phyloP scores from a whole-genome alignment of 2,113 vertebrate species.

The Calyptomena viridis region DNA sequence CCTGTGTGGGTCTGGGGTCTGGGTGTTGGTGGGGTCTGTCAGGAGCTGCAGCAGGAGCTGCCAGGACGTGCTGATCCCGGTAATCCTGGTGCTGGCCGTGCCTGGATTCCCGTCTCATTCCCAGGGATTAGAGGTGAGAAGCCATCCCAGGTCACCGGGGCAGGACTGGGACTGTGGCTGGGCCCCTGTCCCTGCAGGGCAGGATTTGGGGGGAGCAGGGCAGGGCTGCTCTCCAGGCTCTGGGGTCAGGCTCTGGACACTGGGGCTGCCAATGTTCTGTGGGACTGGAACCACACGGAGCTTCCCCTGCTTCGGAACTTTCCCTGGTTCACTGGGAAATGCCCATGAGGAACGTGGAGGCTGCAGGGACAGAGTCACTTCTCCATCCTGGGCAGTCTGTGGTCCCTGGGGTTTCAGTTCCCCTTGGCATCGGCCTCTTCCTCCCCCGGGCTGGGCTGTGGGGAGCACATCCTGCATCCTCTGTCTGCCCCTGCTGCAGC shows the following conservation, averaged over 20 bases:
- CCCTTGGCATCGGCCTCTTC: neutral
- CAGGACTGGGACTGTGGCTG: neutral
- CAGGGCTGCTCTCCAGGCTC: neutral
- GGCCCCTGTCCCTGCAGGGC: accelerated
- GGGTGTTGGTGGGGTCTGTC: accelerated
- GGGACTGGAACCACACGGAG: neutral
- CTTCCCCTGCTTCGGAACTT: neutral
- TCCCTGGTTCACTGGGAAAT: accelerated
- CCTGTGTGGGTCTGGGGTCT: neutral
- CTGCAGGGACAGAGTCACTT: neutral
- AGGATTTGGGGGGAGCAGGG: neutral
- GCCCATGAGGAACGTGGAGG: accelerated
- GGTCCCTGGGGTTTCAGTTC: neutral
- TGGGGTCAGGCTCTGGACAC: neutral
- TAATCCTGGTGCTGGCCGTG: neutral
- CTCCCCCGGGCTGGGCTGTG: neutral
- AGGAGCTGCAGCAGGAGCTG: neutral
- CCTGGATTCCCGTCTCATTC: neutral
- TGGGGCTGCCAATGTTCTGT: accelerated
- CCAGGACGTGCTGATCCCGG: accelerated
- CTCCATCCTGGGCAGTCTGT: neutral
- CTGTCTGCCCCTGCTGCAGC: neutral
- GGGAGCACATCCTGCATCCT: neutral
- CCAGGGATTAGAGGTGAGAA: neutral
- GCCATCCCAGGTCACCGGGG: neutral